A percentile compares a stretch with the other conserved stretches of the same genome.
These are phyloP conservation scores for Dolichopus griseipennis DNA, from an alignment of 2,888 invertebrate genomes.

Conservation along the genomic window DNA sequence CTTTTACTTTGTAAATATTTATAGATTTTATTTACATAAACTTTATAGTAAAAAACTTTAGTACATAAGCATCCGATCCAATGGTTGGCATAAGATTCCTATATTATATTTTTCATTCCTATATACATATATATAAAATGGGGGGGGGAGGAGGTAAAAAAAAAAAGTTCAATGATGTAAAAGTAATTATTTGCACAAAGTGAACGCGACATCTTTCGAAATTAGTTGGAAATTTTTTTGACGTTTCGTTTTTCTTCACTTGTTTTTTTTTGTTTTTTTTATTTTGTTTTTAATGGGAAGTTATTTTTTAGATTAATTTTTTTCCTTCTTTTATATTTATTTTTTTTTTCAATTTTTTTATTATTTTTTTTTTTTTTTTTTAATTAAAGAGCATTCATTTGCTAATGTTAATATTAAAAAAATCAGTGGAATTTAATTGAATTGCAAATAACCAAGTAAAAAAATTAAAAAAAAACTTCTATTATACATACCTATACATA, in stretches of 20 bases:
- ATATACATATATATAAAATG: too few species aligned
- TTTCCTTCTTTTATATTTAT: neutral
- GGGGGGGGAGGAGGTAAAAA: too few species aligned
- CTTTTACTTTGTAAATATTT: neutral
- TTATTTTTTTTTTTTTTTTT: neutral
- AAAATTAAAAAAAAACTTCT: neutral
- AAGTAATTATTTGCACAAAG: neutral
- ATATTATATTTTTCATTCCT: too few species aligned
- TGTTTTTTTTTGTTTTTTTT: neutral
- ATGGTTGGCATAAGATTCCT: neutral
- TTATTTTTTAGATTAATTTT: neutral
- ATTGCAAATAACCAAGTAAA: neutral
- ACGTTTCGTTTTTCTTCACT: neutral
- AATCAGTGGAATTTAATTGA: neutral
- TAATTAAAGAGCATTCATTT: constrained; percentile 1
- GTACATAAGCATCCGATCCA: neutral
- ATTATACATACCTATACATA: too few species aligned
- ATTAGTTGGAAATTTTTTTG: neutral
- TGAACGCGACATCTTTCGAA: neutral
- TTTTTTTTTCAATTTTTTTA: neutral
- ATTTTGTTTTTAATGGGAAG: neutral
- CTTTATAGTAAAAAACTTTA: neutral
- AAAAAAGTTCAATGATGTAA: neutral
- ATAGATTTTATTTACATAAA: neutral
- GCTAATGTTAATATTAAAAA: neutral